Evolutionary conservation across 1,140 invertebrate genomes (phyloP), one percentile per base, ranked within the genome.

Genomic region (Drosophila nannoptera): DNA sequence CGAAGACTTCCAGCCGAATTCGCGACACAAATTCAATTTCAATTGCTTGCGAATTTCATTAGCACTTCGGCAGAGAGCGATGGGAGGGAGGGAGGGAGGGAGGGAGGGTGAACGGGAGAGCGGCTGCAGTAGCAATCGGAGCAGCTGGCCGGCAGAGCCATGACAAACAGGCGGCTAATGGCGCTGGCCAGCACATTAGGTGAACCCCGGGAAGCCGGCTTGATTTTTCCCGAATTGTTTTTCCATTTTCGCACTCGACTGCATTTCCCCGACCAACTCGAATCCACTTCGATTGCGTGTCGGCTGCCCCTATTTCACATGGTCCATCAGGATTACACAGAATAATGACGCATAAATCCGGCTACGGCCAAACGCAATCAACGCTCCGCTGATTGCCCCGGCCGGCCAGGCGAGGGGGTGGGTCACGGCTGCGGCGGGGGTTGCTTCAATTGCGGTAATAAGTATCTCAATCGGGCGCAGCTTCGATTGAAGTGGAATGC

Each of bases 271-370:
- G 62, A 22, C 22, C 58, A 56, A 71, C 43, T 38, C 64, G 69
- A 74, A 58, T 33, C 33, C 58, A 49, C 61, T 55, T 53, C 22
- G 49, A 48, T 77, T 77, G 81, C 81, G 73, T 86, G 81, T 77
- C 56, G 75, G 73, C 53, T 68, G 82, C 81, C 81, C 82, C 81
- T 84, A 84, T 86, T 86, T 84, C 80, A 86, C 80, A 84, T 86
- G 77, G 76, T 73, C 77, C 77, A 76, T 55, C 76, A 52, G 63
- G 62, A 81, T 83, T 84, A 86, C 67, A 77, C 60, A 71, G 68
- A 84, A 84, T 84, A 84, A 84, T 84, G 80, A 74, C 77, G 81
- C 78, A 76, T 70, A 83, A 84, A 83, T 83, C 78, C 80, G 78
- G 78, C 72, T 72, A 62, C 16, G 67, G 60, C 43, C 49, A 59